Conservation (phyloP, 1,140 invertebrate genomes). For the Babylonia areolata region DNA sequence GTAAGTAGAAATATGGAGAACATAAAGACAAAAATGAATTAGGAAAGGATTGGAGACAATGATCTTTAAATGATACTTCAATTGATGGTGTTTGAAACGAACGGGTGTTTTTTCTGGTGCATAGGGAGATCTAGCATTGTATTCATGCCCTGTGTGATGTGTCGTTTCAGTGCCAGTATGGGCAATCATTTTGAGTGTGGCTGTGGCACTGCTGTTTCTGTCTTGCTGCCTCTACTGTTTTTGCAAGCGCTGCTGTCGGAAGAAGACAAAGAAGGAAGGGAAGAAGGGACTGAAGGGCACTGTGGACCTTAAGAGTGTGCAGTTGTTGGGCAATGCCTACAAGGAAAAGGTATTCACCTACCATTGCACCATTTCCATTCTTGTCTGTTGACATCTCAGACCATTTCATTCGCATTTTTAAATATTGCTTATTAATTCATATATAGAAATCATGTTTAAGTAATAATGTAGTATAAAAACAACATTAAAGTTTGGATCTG, state of each 20-base stretch:
- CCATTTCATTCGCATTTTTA: too few species aligned
- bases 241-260: slow-evolving; percentile 87
- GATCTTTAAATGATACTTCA: not conserved
- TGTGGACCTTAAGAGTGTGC: slow-evolving; percentile 97
- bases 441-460: too few species aligned
- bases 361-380: too few species aligned
- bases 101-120: not conserved
- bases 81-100: not conserved
- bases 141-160: not conserved
- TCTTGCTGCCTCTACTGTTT: slow-evolving; percentile 94
- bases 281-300: slow-evolving; percentile 96
- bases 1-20: too few species aligned
- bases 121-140: not conserved
- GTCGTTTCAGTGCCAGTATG: slow-evolving; percentile 73
- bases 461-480: too few species aligned
- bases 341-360: slow-evolving; percentile 93
- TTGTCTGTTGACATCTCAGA: too few species aligned
- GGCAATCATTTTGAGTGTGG: slow-evolving; percentile 72
- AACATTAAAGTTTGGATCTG: too few species aligned
- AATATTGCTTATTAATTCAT: too few species aligned
- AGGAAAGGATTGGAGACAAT: too few species aligned
- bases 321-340: slow-evolving; percentile 92
- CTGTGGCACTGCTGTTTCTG: slow-evolving; percentile 81
- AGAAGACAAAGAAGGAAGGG: slow-evolving; percentile 87
- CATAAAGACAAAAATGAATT: too few species aligned